These are phyloP conservation scores for Novumbra hubbsi DNA, from an alignment of 2,797 vertebrate genomes.

Conservation along the genomic window DNA sequence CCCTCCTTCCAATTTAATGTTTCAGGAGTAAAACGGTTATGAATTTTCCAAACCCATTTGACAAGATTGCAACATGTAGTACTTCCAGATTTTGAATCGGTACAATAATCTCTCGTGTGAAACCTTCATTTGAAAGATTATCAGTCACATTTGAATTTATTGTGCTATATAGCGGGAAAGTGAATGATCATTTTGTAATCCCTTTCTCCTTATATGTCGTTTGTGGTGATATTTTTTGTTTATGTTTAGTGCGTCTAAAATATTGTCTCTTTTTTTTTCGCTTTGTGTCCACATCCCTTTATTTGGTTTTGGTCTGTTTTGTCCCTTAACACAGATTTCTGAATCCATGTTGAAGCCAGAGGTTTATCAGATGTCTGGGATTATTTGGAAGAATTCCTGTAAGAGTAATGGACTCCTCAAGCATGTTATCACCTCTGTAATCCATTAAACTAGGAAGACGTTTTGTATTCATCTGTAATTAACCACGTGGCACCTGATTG, in stretches of 20 bases:
- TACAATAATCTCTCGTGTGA: too few relatives aligned
- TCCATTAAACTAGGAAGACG: background rate
- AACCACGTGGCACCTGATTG: background rate
- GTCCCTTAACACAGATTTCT: background rate
- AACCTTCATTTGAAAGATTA: too few relatives aligned
- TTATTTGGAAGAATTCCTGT: background rate
- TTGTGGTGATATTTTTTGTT: background rate
- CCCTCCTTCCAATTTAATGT: too few relatives aligned
- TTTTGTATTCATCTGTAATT: background rate
- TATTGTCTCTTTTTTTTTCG: background rate
- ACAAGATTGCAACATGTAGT: too few relatives aligned
- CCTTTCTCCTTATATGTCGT: background rate
- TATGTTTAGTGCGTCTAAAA: background rate
- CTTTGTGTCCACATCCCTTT: background rate
- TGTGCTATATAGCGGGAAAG: too few relatives aligned
- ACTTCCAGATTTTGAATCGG: too few relatives aligned
- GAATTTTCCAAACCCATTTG: too few relatives aligned
- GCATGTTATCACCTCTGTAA: background rate
- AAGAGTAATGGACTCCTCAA: background rate
- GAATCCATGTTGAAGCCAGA: constrained; percentile 9
- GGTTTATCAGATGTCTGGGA: background rate
- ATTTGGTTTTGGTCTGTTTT: background rate
- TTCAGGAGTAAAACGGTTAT: too few relatives aligned
- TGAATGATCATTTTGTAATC: too few relatives aligned
- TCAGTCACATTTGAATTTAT: too few relatives aligned